Conservation (phyloP, 2,797 vertebrate species). For the Lithobates sylvaticus region DNA sequence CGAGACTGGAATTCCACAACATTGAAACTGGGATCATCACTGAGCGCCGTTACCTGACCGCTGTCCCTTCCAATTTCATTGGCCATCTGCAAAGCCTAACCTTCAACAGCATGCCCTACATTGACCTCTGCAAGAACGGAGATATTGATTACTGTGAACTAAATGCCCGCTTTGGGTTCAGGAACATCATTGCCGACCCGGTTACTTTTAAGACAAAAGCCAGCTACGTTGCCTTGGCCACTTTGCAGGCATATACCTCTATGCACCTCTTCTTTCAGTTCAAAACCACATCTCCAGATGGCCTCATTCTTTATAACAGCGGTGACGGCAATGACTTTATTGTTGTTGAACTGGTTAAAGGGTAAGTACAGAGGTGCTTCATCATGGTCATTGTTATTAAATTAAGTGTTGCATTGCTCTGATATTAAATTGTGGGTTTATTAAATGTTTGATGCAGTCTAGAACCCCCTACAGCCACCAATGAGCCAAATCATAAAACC, state of each 20-base stretch:
- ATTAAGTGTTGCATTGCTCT: not conserved
- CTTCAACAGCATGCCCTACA: conserved; percentile 98
- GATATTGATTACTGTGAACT: conserved; percentile 98
- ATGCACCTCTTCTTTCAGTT: conserved; percentile 99
- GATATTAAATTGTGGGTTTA: not conserved
- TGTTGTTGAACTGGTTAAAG: conserved; percentile 97
- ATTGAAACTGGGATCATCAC: conserved; percentile 98
- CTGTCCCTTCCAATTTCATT: conserved; percentile 96
- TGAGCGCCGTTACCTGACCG: conserved; percentile 90
- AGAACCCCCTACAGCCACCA: no score
- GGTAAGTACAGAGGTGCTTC: conserved; percentile 77
- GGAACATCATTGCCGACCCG: conserved; percentile 97
- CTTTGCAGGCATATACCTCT: conserved; percentile 96
- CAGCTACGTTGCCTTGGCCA: conserved; percentile 92
- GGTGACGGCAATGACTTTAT: conserved; percentile 98
- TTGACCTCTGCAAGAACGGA: conserved; percentile 97
- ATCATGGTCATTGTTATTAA: not conserved
- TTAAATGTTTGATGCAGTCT: no score
- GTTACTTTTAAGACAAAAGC: conserved; percentile 98
- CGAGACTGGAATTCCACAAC: conserved; percentile 97
- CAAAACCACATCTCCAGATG: conserved; percentile 96
- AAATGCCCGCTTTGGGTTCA: conserved; percentile 96
- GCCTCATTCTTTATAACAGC: conserved; percentile 96
- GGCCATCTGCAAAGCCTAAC: conserved; percentile 96
- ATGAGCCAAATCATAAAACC: no score